Conservation (phyloP, 2,797 vertebrate species). For the Neosilurus mollespiculum region DNA sequence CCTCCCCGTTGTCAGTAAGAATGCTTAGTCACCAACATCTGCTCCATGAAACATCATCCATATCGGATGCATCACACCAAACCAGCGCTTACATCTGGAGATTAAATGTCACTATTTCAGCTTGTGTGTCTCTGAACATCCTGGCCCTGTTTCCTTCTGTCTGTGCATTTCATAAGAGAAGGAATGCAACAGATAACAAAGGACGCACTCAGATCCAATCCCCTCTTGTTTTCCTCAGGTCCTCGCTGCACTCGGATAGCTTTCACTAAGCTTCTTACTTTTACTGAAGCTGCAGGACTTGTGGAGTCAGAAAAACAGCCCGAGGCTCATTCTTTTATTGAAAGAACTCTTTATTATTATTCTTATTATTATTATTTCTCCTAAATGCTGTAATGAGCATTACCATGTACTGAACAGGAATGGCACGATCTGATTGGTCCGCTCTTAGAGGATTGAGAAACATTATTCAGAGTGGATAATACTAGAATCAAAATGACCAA, state of each 20-base stretch:
- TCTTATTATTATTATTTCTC: neutral
- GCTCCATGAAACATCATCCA: neutral
- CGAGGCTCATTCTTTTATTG: neutral
- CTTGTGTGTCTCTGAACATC: conserved; percentile 21
- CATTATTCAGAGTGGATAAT: too few relatives aligned
- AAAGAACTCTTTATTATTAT: too few relatives aligned
- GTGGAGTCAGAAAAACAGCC: neutral
- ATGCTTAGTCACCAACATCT: conserved; percentile 6
- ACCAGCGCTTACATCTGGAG: neutral
- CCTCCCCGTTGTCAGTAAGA: neutral
- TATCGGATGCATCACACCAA: neutral
- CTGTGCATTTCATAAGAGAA: conserved; percentile 13
- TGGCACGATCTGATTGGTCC: too few relatives aligned
- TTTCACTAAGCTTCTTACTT: neutral
- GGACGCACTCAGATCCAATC: neutral
- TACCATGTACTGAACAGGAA: too few relatives aligned
- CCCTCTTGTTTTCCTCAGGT: neutral
- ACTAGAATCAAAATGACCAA: too few relatives aligned
- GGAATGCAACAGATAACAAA: conserved; percentile 15
- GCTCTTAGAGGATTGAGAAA: too few relatives aligned
- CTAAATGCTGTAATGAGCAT: too few relatives aligned
- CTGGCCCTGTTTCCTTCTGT: conserved; percentile 27
- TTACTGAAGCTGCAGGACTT: neutral
- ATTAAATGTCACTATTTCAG: neutral
- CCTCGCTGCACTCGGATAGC: neutral